These are phyloP conservation scores for Mormyrops attenuatus DNA, from an alignment of 2,797 vertebrate species.

Conservation along the genomic window DNA sequence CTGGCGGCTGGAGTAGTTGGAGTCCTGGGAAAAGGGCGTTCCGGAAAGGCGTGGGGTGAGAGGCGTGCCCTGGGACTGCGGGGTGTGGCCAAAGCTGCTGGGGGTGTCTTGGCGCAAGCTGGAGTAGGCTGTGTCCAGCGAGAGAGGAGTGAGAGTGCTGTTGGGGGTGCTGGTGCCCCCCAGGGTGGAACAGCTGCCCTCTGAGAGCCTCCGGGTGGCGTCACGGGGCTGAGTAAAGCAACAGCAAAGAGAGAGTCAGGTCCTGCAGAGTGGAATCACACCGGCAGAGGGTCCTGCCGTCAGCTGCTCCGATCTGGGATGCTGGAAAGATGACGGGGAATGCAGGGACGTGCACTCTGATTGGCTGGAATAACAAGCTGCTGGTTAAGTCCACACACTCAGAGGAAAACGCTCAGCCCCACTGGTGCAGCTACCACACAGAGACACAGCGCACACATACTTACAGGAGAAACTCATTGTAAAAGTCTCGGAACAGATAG, in stretches of 20 bases:
- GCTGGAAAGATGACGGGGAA: neutral
- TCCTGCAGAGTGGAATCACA: neutral
- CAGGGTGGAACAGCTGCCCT: conserved; percentile 52
- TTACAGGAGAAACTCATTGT: neutral
- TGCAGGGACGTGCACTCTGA: neutral
- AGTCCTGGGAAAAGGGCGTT: conserved; percentile 85
- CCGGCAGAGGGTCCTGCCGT: neutral
- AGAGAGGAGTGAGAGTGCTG: conserved; percentile 82
- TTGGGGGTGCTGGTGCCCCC: conserved; percentile 72
- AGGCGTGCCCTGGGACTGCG: conserved; percentile 82
- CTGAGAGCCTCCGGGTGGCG: conserved; percentile 61
- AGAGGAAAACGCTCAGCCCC: neutral
- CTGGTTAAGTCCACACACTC: neutral
- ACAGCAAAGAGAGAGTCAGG: neutral
- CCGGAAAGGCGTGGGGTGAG: conserved; percentile 71
- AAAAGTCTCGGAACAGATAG: neutral
- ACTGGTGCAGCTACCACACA: neutral
- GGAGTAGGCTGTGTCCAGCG: conserved; percentile 95
- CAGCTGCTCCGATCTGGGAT: neutral
- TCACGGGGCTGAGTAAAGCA: conserved; percentile 56
- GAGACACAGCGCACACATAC: neutral
- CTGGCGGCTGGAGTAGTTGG: conserved; percentile 75
- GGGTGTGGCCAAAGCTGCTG: conserved; percentile 83
- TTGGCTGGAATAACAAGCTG: neutral
- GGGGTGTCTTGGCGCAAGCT: conserved; percentile 93